These are phyloP conservation scores for Heliangelus exortis DNA, from an alignment of 2,797 vertebrate genomes.

Conservation along the genomic window DNA sequence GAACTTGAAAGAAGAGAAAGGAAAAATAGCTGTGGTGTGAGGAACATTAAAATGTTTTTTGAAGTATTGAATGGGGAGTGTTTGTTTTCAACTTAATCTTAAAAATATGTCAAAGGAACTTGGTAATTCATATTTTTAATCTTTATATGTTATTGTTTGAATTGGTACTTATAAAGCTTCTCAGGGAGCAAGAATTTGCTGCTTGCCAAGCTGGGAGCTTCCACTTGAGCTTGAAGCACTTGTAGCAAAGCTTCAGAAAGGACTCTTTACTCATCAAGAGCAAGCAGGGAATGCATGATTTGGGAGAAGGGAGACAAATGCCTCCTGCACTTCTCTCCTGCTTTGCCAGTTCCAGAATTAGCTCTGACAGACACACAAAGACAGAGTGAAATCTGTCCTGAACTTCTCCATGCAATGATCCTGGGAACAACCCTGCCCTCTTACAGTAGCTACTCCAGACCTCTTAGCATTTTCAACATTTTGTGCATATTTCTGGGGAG, in stretches of 20 bases:
- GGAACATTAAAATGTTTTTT: not conserved
- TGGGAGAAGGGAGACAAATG: not conserved
- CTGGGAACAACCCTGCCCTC: not conserved
- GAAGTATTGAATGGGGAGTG: not conserved
- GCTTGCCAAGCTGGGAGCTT: not conserved
- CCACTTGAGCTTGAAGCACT: not conserved
- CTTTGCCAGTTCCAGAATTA: not conserved
- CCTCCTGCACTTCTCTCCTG: not conserved
- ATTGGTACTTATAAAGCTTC: not conserved
- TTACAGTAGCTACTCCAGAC: not conserved
- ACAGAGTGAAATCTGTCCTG: not conserved
- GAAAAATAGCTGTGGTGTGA: not conserved
- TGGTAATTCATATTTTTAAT: not conserved
- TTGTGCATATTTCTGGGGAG: not conserved
- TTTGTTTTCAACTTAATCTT: not conserved
- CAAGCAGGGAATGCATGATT: not conserved
- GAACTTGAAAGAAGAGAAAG: not conserved
- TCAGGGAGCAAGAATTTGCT: not conserved
- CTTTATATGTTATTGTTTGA: not conserved
- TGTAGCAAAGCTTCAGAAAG: not conserved
- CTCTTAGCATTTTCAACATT: not conserved
- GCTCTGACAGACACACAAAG: not conserved
- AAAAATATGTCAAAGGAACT: not conserved
- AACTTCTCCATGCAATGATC: not conserved
- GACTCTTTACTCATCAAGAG: not conserved